Evolutionary conservation across 1,140 invertebrate genomes (phyloP), one percentile per base, ranked within the genome.

Genomic region (Vanessa atalanta): DNA sequence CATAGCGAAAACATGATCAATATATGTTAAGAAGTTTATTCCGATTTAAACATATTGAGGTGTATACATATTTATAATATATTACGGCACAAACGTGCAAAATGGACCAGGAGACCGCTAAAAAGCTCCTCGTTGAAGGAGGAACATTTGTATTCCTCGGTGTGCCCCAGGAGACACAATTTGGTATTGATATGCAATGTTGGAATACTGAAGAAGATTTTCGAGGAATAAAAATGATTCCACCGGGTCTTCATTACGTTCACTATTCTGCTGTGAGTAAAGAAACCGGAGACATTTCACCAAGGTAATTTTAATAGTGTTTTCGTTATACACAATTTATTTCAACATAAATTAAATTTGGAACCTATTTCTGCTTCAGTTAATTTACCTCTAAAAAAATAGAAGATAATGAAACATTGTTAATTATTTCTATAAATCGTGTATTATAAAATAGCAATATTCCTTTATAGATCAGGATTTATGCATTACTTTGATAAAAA

Each of bases 211-310:
- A 96, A 7, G 95, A 97, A 74, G 97, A 97, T 88, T 99, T 99
- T 90, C 95, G 96, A 75, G 99, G 99, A 15, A 95, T 99, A 50
- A 99, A 99, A 95, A 99, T 99, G 98, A 99, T 99, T 77, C 99
- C 99, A 2, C 97, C 98, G 15, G 99, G 99, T 20, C 91, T 99
- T 70, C 99, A 99, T 93, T 99, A 97, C 88, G 94, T 99, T 11
- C 97, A 98, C 93, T 99, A 97, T 87, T 98, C 97, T 73, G 91
- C 93, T 67, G 86, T 89, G 1, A 94, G 92, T 73, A 93, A 94
- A 76, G 88, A 88, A n/a, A 85, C 82, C 50, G 85, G 84, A 9
- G 86, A 89, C 69, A 73, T 88, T 14, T 83, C 85, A 23, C 82
- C 82, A 43, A 83, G 87, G 87, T 88, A 81, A 77, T 65, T 51